Evolutionary conservation across 2,888 invertebrate species (phyloP).

Genomic region (Caenorhabditis doughertyi): DNA sequence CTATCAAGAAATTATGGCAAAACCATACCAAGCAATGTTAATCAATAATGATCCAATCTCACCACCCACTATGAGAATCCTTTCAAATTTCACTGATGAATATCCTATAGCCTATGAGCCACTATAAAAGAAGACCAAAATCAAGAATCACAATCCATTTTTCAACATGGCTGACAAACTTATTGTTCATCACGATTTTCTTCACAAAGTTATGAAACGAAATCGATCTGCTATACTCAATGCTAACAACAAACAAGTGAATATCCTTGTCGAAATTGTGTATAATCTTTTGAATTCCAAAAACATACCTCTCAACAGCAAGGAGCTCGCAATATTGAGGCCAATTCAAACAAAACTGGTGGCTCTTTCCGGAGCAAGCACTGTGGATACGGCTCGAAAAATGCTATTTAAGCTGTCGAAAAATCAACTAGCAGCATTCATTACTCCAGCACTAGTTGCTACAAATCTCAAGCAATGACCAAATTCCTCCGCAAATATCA

Average conservation of each 20-base stretch:
- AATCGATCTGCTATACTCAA: background rate
- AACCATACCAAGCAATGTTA: no score
- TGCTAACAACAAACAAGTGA: background rate
- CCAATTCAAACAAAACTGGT: background rate
- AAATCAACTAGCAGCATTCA: no score
- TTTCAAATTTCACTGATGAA: no score
- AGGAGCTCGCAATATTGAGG: background rate
- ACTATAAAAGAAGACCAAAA: conserved; percentile 2
- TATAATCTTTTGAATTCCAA: no score
- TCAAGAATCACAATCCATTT: no score
- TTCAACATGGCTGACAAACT: conserved; percentile 1
- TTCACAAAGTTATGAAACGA: background rate
- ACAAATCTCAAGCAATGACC: no score
- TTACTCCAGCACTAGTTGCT: no score
- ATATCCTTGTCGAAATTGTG: background rate
- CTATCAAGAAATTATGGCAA: no score
- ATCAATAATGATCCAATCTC: no score
- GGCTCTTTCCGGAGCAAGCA: background rate
- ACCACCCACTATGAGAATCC: no score
- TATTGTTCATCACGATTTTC: no score
- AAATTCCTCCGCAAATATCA: conserved; percentile 7
- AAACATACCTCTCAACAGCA: background rate
- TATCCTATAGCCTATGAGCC: conserved; percentile 18
- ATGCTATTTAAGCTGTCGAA: conserved; percentile 1
- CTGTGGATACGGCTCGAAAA: background rate